Base-by-base conservation (phyloP, 2,113 vertebrate species). In the Etheostoma spectabile region DNA sequence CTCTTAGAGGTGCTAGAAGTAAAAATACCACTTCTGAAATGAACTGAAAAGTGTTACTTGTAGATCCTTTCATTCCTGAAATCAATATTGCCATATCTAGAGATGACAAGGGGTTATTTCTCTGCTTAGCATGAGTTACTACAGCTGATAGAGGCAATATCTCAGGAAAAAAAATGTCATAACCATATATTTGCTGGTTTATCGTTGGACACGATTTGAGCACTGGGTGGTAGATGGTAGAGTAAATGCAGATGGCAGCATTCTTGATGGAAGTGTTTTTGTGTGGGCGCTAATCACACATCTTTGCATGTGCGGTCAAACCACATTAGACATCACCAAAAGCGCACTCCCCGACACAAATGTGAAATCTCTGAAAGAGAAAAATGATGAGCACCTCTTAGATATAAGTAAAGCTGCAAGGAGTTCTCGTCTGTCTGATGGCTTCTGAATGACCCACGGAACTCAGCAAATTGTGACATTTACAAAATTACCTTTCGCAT, bases 201-300 rank as follows among this genome's bases (percentile, higher is more conserved):
- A 69, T 68, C 53, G 7, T 57, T 6, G 21, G 46, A 21, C 62
- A 38, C 15, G 55, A 33, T 33, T 57, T 30, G 2, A 61, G 53
- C 57, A 33, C 15, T 3, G 22, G 72, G 64, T 81, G 35, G 30
- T 55, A 38, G 35, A 56, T 70, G 55, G 21, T 27, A 6, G 45
- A 84, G 16, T 22, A 64, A 35, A 56, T 67, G 46, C 56, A 85
- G 60, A 82, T 46, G 61, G 51, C 38, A 79, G 48, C 55, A 78
- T 82, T 83, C 38, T 85, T 76, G 62, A 86, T 83, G 65, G 51
- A 55, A 61, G 76, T 52, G 83, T 68, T 79, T 78, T 51, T 63
- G 67, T 53, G 74, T 77, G 63, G 77, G 79, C 6, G 24, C n/a
- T 61, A 19, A 70, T 90, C 73, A 85, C 85, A 65, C 76, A 48